Percentiles rank a stretch among this genome's conserved stretches.
phyloP scores from a whole-genome alignment of 2,113 vertebrate genomes.

The Stigmatopora argus region DNA sequence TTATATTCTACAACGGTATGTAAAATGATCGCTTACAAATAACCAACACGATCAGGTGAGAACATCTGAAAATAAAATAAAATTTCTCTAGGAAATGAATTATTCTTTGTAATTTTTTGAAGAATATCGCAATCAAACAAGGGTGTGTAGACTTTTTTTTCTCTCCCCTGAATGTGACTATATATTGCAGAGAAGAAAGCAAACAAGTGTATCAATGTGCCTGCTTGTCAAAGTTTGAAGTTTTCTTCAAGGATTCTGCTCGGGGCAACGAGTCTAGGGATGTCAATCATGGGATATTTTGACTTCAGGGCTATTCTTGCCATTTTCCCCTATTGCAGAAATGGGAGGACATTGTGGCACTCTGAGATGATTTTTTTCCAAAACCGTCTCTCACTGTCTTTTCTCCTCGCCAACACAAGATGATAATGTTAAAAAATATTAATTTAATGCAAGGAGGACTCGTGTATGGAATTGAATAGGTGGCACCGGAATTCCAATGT shows the following conservation, averaged over 20 bases:
- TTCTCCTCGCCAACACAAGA: neutral
- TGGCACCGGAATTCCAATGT: no score
- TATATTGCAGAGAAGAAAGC: neutral
- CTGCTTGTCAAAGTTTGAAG: neutral
- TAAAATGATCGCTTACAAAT: neutral
- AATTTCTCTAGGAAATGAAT: no score
- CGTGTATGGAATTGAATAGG: no score
- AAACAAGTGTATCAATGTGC: neutral
- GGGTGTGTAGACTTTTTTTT: neutral
- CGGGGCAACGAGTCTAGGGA: neutral
- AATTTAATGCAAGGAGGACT: neutral
- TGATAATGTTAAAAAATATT: neutral
- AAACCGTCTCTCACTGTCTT: neutral
- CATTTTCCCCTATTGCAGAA: neutral
- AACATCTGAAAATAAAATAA: no score
- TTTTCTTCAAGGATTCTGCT: neutral
- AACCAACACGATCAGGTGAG: neutral
- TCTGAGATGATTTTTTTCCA: neutral
- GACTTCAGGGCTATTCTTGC: neutral
- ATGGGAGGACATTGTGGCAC: neutral
- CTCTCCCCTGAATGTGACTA: neutral
- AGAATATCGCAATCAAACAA: neutral
- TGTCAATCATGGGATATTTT: neutral
- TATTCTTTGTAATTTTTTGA: no score
- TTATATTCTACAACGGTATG: constrained; percentile 2